phyloP scores from a whole-genome alignment of 2,113 vertebrate genomes.

The Pedetes capensis region DNA sequence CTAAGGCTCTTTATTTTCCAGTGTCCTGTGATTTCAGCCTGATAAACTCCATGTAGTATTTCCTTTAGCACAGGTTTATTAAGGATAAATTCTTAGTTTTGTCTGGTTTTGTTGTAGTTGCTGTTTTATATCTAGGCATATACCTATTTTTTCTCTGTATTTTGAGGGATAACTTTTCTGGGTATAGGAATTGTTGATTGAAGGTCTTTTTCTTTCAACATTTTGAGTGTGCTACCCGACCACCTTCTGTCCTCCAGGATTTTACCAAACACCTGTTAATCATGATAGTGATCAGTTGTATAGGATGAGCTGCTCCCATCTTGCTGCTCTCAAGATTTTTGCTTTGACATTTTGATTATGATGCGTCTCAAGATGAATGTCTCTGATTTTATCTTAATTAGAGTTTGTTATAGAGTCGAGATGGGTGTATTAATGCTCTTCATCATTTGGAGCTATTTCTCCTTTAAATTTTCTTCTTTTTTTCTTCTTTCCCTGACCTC shows the following conservation, averaged over 20 bases:
- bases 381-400: background rate
- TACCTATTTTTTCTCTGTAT: background rate
- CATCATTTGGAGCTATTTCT: background rate
- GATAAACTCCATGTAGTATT: background rate
- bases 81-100: background rate
- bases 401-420: background rate
- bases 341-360: constrained; percentile 7
- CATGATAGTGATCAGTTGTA: background rate
- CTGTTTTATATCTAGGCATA: background rate
- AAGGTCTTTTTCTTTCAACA: background rate
- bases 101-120: background rate
- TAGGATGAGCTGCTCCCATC: background rate
- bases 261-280: background rate
- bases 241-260: background rate
- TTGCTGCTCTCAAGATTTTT: background rate
- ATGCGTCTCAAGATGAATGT: background rate
- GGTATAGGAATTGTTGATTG: background rate
- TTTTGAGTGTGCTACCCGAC: background rate
- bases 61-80: background rate
- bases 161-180: background rate
- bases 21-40: background rate
- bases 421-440: background rate
- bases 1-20: background rate
- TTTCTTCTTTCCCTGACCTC: background rate
- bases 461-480: background rate